Evolutionary conservation across 1,140 invertebrate genomes (phyloP).

Genomic region (Brachionus manjavacas): DNA sequence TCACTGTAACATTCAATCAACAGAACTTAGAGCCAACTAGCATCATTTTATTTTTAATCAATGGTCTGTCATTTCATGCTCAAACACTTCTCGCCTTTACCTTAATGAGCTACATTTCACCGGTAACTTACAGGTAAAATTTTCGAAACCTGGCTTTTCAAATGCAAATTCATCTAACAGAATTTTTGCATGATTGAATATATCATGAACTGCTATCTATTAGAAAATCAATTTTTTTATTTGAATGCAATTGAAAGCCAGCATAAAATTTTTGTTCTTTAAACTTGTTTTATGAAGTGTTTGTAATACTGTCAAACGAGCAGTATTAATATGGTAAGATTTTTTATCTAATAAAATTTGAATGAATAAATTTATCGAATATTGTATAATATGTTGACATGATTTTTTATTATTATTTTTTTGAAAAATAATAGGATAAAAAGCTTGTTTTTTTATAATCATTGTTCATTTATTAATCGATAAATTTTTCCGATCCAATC

Average conservation of each 20-base stretch:
- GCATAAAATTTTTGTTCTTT: constrained; percentile 8
- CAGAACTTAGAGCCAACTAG: constrained; percentile 55
- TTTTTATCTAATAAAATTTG: not conserved
- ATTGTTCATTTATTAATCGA: not conserved
- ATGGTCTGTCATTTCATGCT: constrained; percentile 78
- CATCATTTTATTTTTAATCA: constrained; percentile 66
- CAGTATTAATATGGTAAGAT: constrained; percentile 68
- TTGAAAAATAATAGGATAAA: not conserved
- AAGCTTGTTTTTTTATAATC: not conserved
- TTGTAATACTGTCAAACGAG: constrained; percentile 76
- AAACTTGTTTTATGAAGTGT: constrained; percentile 62
- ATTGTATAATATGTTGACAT: not conserved
- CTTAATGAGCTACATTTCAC: constrained; percentile 77
- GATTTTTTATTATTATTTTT: not conserved
- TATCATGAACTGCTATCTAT: not conserved
- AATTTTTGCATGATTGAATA: not conserved
- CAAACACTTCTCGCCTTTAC: constrained; percentile 81
- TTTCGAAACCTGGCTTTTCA: not conserved
- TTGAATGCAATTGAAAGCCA: constrained; percentile 39
- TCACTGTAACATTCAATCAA: constrained; percentile 64
- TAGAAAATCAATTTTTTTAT: not conserved
- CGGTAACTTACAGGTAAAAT: constrained; percentile 76
- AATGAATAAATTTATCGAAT: constrained; percentile 13
- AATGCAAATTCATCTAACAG: constrained; percentile 39
- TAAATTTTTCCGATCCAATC: constrained; percentile 2